Conservation (phyloP, 1,140 invertebrate species). For the Halesus radiatus region DNA sequence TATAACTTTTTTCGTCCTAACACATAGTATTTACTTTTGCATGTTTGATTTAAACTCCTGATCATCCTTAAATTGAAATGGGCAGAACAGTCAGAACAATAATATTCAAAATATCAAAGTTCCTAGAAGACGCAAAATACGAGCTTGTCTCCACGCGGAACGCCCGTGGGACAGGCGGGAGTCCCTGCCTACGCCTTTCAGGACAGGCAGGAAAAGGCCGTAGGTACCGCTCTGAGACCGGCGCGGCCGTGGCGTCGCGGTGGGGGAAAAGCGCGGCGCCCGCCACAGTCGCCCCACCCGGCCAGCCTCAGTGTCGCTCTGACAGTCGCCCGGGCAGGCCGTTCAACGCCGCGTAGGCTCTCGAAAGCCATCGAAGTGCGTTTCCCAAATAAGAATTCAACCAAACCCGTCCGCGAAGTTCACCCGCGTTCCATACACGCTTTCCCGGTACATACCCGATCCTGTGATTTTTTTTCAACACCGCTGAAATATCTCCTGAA, state of each 20-base stretch:
- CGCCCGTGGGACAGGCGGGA: neutral
- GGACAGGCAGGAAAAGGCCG: neutral
- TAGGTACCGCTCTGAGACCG: neutral
- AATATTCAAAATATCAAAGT: too few relatives aligned
- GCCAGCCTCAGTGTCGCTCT: slow-evolving; percentile 17
- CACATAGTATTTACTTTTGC: too few relatives aligned
- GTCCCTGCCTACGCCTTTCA: neutral
- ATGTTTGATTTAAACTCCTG: too few relatives aligned
- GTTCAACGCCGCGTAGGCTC: slow-evolving; percentile 22
- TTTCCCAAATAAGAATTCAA: neutral
- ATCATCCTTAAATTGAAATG: too few relatives aligned
- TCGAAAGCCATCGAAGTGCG: slow-evolving; percentile 25
- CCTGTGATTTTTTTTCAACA: neutral
- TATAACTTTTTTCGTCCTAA: too few relatives aligned
- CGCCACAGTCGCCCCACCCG: slow-evolving; percentile 9
- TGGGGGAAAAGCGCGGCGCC: slow-evolving; percentile 22
- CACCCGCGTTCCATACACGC: too few relatives aligned
- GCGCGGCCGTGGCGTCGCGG: neutral
- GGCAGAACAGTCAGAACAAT: too few relatives aligned
- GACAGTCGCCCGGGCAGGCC: slow-evolving; percentile 40
- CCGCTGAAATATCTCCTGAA: neutral
- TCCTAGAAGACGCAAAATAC: too few relatives aligned
- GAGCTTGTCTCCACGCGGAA: too few relatives aligned
- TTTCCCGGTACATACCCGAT: neutral
- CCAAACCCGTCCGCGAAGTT: neutral